Evolutionary conservation across 2,888 invertebrate genomes (phyloP), one percentile per base, ranked within the genome.

Genomic region (Dastarcus helophoroides): DNA sequence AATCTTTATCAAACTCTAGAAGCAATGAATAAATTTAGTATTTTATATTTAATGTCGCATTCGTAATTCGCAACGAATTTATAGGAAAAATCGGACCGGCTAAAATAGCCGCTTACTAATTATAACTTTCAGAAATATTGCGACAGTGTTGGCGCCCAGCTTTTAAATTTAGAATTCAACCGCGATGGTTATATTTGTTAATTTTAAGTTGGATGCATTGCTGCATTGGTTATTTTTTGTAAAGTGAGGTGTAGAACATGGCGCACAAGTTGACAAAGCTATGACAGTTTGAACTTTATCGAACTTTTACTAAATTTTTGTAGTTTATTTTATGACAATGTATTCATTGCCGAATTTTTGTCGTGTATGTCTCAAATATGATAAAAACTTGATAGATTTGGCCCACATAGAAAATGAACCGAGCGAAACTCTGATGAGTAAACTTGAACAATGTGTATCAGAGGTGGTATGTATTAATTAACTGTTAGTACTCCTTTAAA

Each of bases 321-420:
- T 33, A 16, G 21, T 31, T 32, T 42, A 42, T 44, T 40, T 35
- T 30, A 46, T 44, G 43, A 52, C 43, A 35, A 59, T 58, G 58
- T 56, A 48, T 45, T 53, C 51, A 26, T 45, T 58, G 40, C 53
- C 55, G 32, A 53, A 58, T 43, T 58, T 58, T 42, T 60, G 59
- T 51, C 54, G 58, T 34, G 53, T 58, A 16, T 60, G 60, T 41
- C 47, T 60, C 25, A 53, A 58, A 44, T 50, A 53, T 33, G 57
- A 56, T 39, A 53, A 53, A 40, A 46, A 51, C 38, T 47, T 60
- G 17, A 52, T 53, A 39, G 55, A 60, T 46, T 43, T 59, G 38
- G 53, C 52, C 26, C 53, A 56, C 35, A 52, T 54, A 33, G 53
- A 56, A 40, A 53, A 55, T 29, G 54, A 58, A 41, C 51, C 54